Conservation (phyloP, 2,888 invertebrate species). For the Omphaloscelis lunosa region DNA sequence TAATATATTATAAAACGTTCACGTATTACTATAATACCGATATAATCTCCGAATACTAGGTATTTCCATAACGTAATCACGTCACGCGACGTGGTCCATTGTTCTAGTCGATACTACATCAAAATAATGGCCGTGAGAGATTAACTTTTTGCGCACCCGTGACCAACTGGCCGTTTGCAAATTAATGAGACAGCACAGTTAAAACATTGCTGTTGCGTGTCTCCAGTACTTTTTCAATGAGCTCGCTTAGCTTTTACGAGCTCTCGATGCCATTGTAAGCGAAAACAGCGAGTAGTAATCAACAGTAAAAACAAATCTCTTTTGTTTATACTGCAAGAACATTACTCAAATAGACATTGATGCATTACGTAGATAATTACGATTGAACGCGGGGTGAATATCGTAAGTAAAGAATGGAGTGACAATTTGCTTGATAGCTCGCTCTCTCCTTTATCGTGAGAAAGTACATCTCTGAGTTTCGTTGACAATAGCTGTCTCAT, state of each 20-base stretch:
- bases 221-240: slow-evolving; percentile 58
- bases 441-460: slow-evolving; percentile 70
- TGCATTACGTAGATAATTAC: slow-evolving; percentile 62
- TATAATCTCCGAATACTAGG: slow-evolving; percentile 73
- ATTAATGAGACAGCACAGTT: slow-evolving; percentile 70
- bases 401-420: slow-evolving; percentile 60
- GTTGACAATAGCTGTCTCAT: slow-evolving; percentile 70
- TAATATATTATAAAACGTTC: slow-evolving; percentile 65
- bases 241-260: slow-evolving; percentile 53
- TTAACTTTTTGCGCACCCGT: slow-evolving; percentile 73
- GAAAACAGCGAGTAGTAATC: slow-evolving; percentile 43
- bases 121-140: slow-evolving; percentile 69
- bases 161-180: slow-evolving; percentile 69
- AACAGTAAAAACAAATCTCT: slow-evolving; percentile 54
- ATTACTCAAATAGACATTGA: slow-evolving; percentile 62
- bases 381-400: slow-evolving; percentile 49
- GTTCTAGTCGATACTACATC: slow-evolving; percentile 77
- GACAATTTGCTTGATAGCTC: slow-evolving; percentile 66
- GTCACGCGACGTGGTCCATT: slow-evolving; percentile 80
- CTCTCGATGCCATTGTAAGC: slow-evolving; percentile 55
- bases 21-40: slow-evolving; percentile 74
- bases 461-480: slow-evolving; percentile 70
- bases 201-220: slow-evolving; percentile 62
- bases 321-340: slow-evolving; percentile 55
- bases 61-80: slow-evolving; percentile 76